A percentile compares a stretch with the other conserved stretches of the same genome.
Evolutionary conservation across 2,888 invertebrate species (phyloP).

Genomic region (Clusia tigrina): DNA sequence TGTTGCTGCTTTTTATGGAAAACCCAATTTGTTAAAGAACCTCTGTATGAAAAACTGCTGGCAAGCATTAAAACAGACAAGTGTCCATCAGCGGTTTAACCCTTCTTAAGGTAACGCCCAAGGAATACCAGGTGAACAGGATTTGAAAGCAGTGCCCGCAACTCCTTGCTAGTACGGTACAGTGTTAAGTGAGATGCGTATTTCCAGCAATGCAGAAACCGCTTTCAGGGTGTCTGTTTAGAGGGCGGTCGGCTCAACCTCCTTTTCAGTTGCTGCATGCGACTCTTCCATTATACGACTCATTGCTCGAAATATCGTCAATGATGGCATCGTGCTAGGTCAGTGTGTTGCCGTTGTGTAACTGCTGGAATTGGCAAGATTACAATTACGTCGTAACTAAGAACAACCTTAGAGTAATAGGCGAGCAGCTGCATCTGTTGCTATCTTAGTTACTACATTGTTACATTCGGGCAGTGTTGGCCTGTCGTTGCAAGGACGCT

Average conservation of each 20-base stretch:
- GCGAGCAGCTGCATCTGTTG: conserved; percentile 46
- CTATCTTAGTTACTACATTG: conserved; percentile 51
- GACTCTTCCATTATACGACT: background rate
- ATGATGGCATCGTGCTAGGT: conserved; percentile 33
- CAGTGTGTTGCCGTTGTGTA: conserved; percentile 27
- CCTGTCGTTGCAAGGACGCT: conserved; percentile 23
- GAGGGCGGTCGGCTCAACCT: background rate
- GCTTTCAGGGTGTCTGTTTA: background rate
- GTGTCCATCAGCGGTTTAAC: conserved; percentile 64
- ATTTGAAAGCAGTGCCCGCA: conserved; percentile 16
- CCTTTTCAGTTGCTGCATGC: background rate
- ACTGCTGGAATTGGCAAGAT: conserved; percentile 42
- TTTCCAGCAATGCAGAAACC: background rate
- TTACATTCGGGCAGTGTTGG: conserved; percentile 45
- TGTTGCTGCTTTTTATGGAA: conserved; percentile 28
- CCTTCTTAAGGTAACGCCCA: conserved; percentile 66
- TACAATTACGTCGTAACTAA: conserved; percentile 65
- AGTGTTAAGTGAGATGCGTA: background rate
- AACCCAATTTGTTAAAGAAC: conserved; percentile 29
- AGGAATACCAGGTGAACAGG: conserved; percentile 61
- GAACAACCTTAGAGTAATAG: conserved; percentile 62
- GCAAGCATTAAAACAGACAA: conserved; percentile 55
- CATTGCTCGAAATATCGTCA: too few relatives aligned
- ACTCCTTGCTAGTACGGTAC: conserved; percentile 33
- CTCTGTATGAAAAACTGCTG: conserved; percentile 4